phyloP scores from a whole-genome alignment of 1,140 invertebrate genomes.

The Trichoplusia ni region DNA sequence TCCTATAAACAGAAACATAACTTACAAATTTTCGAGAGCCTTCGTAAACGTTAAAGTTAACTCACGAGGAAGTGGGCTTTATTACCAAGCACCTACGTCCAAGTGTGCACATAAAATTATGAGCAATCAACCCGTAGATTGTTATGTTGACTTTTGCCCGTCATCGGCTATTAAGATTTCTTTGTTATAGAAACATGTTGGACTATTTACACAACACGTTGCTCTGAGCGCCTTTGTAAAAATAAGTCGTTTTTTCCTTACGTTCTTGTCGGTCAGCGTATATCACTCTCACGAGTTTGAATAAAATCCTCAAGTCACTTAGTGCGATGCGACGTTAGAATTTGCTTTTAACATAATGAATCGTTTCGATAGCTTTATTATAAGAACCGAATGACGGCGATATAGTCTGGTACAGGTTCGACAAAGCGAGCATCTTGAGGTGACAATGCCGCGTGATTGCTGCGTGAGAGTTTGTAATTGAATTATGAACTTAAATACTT shows the following conservation, averaged over 20 bases:
- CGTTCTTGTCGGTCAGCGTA: conserved; percentile 56
- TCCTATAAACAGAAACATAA: conserved; percentile 72
- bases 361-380: conserved; percentile 74
- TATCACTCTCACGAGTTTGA: conserved; percentile 73
- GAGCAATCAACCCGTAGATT: conserved; percentile 76
- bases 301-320: conserved; percentile 75
- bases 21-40: conserved; percentile 74
- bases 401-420: conserved; percentile 54
- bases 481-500: conserved; percentile 65
- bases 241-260: conserved; percentile 64
- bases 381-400: conserved; percentile 53
- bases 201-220: conserved; percentile 80
- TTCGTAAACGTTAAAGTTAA: conserved; percentile 45
- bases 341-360: conserved; percentile 70
- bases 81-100: conserved; percentile 44
- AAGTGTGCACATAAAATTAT: conserved; percentile 62
- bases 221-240: conserved; percentile 66
- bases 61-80: conserved; percentile 50
- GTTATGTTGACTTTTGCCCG: conserved; percentile 74
- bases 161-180: conserved; percentile 80
- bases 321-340: conserved; percentile 64
- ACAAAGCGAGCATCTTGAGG: conserved; percentile 63
- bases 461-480: conserved; percentile 72
- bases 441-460: conserved; percentile 77
- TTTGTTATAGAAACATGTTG: conserved; percentile 79